Percentiles rank a stretch among this genome's conserved stretches.
Conservation (phyloP, 30 jellyfish, hydroid and myxozoan genomes). For the Morbakka virulenta region DNA sequence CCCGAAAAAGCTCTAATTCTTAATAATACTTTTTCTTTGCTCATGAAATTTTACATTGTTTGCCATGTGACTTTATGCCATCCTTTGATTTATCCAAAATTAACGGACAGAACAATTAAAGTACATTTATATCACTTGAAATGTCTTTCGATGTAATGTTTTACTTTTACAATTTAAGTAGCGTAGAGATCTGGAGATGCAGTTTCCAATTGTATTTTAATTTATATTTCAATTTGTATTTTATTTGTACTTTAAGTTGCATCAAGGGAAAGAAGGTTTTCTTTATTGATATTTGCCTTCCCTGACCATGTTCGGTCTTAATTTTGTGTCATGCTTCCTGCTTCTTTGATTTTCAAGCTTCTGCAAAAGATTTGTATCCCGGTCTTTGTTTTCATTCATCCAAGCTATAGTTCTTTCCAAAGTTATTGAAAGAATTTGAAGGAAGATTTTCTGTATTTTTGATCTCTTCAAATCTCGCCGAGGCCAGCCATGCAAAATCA, state of each 20-base stretch:
- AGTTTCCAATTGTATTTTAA: slow-evolving; percentile 19
- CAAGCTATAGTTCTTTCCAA: slow-evolving; percentile 31
- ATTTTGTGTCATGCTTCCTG: neutral
- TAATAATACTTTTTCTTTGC: slow-evolving; percentile 23
- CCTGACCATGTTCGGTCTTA: neutral
- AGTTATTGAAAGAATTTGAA: slow-evolving; percentile 3
- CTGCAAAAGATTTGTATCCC: slow-evolving; percentile 33
- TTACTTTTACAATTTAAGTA: neutral
- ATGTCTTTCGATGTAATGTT: slow-evolving; percentile 1
- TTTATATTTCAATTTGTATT: too few species aligned
- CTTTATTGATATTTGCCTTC: slow-evolving; percentile 15
- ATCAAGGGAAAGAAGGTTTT: slow-evolving; percentile 13
- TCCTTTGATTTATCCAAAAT: slow-evolving; percentile 8
- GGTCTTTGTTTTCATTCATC: slow-evolving; percentile 1
- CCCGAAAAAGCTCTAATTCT: slow-evolving; percentile 16
- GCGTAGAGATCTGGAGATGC: slow-evolving; percentile 47
- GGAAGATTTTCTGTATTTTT: neutral
- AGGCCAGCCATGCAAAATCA: slow-evolving; percentile 49
- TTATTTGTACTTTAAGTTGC: slow-evolving; percentile 14
- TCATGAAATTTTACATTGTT: neutral
- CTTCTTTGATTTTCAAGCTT: slow-evolving; percentile 11
- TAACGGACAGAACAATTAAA: neutral
- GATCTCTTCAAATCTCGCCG: slow-evolving; percentile 33
- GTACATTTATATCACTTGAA: neutral
- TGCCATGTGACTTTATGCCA: neutral